Percentiles rank a stretch among this genome's conserved stretches.
These are phyloP conservation scores for Zingel zingel DNA, from an alignment of 2,113 vertebrate species.

Conservation along the genomic window DNA sequence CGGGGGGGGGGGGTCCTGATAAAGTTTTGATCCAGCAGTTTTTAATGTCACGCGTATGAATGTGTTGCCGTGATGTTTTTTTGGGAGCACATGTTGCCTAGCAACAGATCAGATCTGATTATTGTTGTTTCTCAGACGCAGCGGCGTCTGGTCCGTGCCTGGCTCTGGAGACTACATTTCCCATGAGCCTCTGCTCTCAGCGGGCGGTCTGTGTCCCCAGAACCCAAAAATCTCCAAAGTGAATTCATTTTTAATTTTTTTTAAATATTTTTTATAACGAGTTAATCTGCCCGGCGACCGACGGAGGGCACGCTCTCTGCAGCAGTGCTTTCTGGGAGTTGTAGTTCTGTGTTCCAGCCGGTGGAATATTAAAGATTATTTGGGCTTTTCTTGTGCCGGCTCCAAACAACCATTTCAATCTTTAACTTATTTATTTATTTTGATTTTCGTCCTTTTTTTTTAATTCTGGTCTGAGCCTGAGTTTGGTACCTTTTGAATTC, in stretches of 20 bases:
- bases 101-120: too few species aligned
- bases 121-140: not conserved
- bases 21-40: too few species aligned
- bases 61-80: too few species aligned
- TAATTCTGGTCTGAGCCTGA: slow-evolving; percentile 4
- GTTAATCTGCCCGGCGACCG: not conserved
- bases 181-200: slow-evolving; percentile 17
- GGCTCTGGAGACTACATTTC: slow-evolving; percentile 20
- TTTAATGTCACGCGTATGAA: too few species aligned
- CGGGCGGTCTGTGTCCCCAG: too few species aligned
- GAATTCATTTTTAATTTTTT: not conserved
- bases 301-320: not conserved
- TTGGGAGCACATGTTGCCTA: too few species aligned
- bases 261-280: too few species aligned
- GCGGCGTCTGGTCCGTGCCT: not conserved
- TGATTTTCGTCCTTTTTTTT: slow-evolving; percentile 17
- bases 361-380: too few species aligned
- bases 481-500: slow-evolving; percentile 24
- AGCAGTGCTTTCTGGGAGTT: slow-evolving; percentile 14
- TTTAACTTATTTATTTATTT: slow-evolving; percentile 76
- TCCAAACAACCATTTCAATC: slow-evolving; percentile 12
- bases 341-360: not conserved
- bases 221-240: not conserved
- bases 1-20: too few species aligned
- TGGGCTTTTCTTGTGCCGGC: too few species aligned